Evolutionary conservation across 2,888 invertebrate species (phyloP), one percentile per base, ranked within the genome.

Genomic region (Epistrophe grossulariae): DNA sequence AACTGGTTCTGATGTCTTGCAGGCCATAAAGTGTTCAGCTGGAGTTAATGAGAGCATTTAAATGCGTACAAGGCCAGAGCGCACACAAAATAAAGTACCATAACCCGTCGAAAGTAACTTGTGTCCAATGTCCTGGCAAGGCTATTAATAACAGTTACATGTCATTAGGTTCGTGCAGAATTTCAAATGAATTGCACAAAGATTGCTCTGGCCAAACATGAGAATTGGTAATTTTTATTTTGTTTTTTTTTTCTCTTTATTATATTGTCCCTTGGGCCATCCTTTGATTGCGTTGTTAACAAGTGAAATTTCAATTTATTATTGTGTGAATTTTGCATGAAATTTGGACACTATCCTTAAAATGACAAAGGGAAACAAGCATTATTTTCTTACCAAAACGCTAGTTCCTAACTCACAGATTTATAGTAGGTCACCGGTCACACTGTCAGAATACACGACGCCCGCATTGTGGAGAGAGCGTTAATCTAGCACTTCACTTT

Each of bases 61-160:
- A 89, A 89, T 89, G 89, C 89, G 83, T 83, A 87, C 87, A 87
- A 87, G 87, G 87, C 71, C 79, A 79, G 79, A 74, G 80, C 74
- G 72, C 81, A 59, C 88, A 84, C 78, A 88, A 88, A 89, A 88
- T 88, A 87, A 88, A 87, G 80, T 88, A 83, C 87, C 82, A 79
- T 79, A 82, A 83, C 62, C 85, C 55, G 85, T 78, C 73, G 78
- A 78, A 82, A 78, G 71, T 78, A 78, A 85, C 82, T 82, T 83
- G 79, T 87, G 83, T 79, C 83, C 79, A 79, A 71, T 83, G 79
- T 88, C 89, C 87, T 84, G 84, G 79, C 80, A 80, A 55, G 84
- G 83, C 89, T 89, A 89, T 89, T 89, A 89, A 89, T 89, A 89
- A 89, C 89, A 83, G 89, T 88, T 88, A 88, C 89, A 89, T 89